phyloP scores from a whole-genome alignment of 2,888 invertebrate genomes.

The Ophion ellenae region DNA sequence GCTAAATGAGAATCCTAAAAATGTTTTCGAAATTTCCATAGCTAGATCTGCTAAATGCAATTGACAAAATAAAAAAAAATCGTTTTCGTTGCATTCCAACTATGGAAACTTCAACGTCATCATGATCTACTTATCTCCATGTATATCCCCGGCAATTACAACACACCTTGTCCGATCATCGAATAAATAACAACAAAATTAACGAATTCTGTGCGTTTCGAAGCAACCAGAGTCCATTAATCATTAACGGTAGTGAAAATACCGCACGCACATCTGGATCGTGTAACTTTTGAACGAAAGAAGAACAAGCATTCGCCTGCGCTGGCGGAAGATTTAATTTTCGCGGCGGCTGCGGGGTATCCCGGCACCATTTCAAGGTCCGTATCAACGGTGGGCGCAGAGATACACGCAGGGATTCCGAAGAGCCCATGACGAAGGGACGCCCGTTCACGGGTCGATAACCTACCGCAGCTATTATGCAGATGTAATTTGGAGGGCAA shows the following conservation, averaged over 20 bases:
- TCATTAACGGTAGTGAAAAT: not conserved
- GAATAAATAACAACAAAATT: not conserved
- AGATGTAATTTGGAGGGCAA: slow-evolving; percentile 81
- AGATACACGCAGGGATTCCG: slow-evolving; percentile 69
- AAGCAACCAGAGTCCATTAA: not conserved
- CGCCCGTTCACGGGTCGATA: slow-evolving; percentile 78
- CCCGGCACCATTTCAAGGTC: slow-evolving; percentile 48
- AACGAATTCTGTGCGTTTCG: not conserved
- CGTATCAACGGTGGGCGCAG: slow-evolving; percentile 36
- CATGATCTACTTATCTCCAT: not conserved
- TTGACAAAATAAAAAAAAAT: no score
- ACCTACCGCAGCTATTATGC: slow-evolving; percentile 79
- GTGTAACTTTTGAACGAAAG: not conserved
- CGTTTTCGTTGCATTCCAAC: no score
- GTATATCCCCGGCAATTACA: not conserved
- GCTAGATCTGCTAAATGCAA: no score
- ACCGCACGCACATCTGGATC: not conserved
- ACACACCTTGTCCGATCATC: not conserved
- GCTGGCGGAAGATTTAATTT: slow-evolving; percentile 60
- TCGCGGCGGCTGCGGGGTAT: slow-evolving; percentile 36
- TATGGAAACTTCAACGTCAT: no score
- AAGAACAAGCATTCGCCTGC: not conserved
- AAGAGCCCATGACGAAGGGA: slow-evolving; percentile 75
- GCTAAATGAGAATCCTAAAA: no score
- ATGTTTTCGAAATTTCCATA: no score